Base-by-base conservation (phyloP, 2,113 vertebrate genomes). In the Colossoma macropomum region DNA sequence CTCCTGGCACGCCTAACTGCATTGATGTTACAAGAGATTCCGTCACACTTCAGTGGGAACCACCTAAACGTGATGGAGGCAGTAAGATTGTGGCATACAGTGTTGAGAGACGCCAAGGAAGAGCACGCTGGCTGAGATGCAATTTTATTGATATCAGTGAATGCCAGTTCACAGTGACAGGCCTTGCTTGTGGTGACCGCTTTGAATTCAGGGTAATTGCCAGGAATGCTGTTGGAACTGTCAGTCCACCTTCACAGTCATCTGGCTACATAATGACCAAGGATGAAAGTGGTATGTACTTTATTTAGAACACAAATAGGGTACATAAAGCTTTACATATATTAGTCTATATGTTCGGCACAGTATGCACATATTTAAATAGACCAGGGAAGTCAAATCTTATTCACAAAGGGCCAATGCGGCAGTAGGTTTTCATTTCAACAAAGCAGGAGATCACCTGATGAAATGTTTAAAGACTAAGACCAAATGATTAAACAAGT, bases 11-110 rank as follows among this genome's bases (percentile, higher is more conserved):
- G 68, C 98, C 97, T 72, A 96, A 97, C 88, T 98, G 97, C 85
- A 98, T 99, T 68, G 98, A 99, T 89, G 95, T 98, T 77, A 99
- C 98, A 79, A 95, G 98, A 89, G 97, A 99, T 92, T 97, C 98
- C 48, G 96, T 99, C 86, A 98, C 98, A 52, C 94, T 99, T 77
- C 96, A 96, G 69, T 99, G 98, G 98, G 96, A 95, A 0, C 89
- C 96, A 8, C 98, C 98, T 0, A 85, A 96, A 80, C 96, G 94
- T 80, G 98, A 99, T 15, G 98, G 98, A 83, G 98, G 98, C 90
- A 97, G 96, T 90, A 99, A 94, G 92, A 97, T 99, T 87, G 98
- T 98, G 48, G 98, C 94, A 56, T 99, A 99, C 87, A 97, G 96
- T 89, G 96, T 99, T 79, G 98, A 99, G 92, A 96, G 96, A 79